Evolutionary conservation across 2,797 vertebrate species (phyloP), one percentile per base, ranked within the genome.

Genomic region (Morelia viridis): DNA sequence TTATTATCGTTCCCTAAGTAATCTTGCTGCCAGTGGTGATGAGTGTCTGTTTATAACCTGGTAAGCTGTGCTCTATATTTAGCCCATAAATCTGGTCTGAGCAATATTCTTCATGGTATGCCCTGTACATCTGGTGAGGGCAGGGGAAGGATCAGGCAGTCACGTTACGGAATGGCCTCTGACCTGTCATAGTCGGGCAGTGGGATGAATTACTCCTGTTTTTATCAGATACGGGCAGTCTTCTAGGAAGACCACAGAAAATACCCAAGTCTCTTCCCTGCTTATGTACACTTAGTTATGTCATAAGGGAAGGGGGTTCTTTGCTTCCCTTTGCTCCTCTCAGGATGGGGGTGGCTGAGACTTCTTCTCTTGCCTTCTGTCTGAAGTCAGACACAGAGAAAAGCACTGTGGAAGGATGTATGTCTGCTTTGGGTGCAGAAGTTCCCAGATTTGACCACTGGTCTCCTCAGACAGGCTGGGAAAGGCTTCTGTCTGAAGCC

Each of bases 1-100:
- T 92, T 0, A 28, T 93, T 94, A 88, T 93, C 93, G 84, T 91
- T 91, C 93, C 91, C 90, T 93, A 93, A 57, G 71, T 94, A 94
- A 90, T 90, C 84, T 91, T 56, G 2, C 92, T 95, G 90, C 91
- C 85, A 93, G 71, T 90, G 93, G 89, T 87, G 62, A 85, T 60
- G 92, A 89, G 85, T 12, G 65, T 87, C 94, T 88, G 0, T 95
- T 94, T 95, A 89, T 88, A 93, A 92, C 90, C 22, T 12, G 0
- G 76, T 80, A 92, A 94, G 84, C 93, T 0, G 0, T 84, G 95
- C 60, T 93, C 0, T 2, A 3, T 91, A 89, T 94, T 94, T 94
- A 50, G 68, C 89, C 94, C 94, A 91, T 1, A 1, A 71, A 91
- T 92, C 92, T 90, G 90, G 88, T 5, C 90, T 92, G 94, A 92